A percentile compares a stretch with the other conserved stretches of the same genome.
These are phyloP conservation scores for Larimichthys crocea DNA, from an alignment of 2,113 vertebrate species.

Conservation along the genomic window DNA sequence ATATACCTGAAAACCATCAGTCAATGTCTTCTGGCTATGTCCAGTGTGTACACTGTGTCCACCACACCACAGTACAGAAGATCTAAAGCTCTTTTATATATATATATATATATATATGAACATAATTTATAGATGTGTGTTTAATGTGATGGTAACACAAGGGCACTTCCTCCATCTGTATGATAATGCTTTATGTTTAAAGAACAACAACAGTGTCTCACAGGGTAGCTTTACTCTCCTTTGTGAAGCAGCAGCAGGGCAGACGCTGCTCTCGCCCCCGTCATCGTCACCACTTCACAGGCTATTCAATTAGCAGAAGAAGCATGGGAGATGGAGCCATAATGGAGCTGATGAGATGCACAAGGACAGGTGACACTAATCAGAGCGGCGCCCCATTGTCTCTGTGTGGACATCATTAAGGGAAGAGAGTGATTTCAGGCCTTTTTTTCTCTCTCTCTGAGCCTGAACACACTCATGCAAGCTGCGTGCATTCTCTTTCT, in stretches of 20 bases:
- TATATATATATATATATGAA: not conserved
- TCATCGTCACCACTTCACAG: slow-evolving; percentile 77
- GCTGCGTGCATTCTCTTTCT: slow-evolving; percentile 49
- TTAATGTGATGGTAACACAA: slow-evolving; percentile 30
- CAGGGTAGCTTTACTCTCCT: slow-evolving; percentile 64
- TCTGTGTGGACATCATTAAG: slow-evolving; percentile 79
- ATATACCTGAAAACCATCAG: not conserved
- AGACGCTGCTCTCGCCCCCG: slow-evolving; percentile 70
- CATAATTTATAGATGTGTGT: slow-evolving; percentile 2
- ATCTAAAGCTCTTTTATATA: no score
- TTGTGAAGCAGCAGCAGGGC: slow-evolving; percentile 67
- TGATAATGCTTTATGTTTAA: slow-evolving; percentile 62
- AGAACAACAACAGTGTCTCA: slow-evolving; percentile 42
- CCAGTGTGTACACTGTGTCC: slow-evolving; percentile 6
- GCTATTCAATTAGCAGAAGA: slow-evolving; percentile 81
- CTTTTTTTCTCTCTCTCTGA: slow-evolving; percentile 29
- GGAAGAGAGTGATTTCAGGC: slow-evolving; percentile 69
- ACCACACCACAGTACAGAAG: not conserved
- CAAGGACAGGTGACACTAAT: slow-evolving; percentile 84
- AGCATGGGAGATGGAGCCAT: slow-evolving; percentile 73
- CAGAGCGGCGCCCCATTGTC: slow-evolving; percentile 79
- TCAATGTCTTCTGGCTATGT: not conserved
- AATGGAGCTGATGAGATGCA: slow-evolving; percentile 83
- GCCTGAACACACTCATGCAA: slow-evolving; percentile 53
- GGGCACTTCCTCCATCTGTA: slow-evolving; percentile 50